Evolutionary conservation across 1,140 invertebrate species (phyloP).

Genomic region (Coenobita brevimanus): DNA sequence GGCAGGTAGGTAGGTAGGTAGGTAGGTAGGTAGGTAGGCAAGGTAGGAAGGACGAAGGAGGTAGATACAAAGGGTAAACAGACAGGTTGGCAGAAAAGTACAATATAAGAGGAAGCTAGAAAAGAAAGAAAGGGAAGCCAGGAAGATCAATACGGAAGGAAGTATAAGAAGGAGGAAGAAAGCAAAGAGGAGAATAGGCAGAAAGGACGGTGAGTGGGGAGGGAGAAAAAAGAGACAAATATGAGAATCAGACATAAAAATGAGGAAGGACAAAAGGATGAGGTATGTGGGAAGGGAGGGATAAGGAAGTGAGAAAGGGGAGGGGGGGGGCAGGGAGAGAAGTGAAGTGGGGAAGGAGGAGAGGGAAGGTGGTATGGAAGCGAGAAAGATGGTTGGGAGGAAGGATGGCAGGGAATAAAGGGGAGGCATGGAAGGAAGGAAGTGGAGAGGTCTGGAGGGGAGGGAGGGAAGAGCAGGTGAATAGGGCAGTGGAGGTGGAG

Average conservation of each 20-base stretch:
- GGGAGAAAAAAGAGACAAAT: not conserved
- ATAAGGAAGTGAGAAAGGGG: not conserved
- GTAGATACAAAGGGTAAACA: too few species aligned
- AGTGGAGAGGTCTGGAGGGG: not conserved
- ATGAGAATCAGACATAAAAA: too few species aligned
- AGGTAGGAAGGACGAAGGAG: not conserved
- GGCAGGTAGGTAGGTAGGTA: not conserved
- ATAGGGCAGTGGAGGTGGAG: conserved; percentile 45
- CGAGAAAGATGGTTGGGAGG: too few species aligned
- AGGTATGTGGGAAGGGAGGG: not conserved
- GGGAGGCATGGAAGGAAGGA: too few species aligned
- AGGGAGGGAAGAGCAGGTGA: conserved; percentile 38
- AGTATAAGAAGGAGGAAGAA: not conserved
- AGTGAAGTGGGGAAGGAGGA: too few species aligned
- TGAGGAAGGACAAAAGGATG: not conserved
- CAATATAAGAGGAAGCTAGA: not conserved
- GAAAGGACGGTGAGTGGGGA: not conserved
- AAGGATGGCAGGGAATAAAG: too few species aligned
- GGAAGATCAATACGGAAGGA: not conserved
- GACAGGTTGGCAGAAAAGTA: not conserved
- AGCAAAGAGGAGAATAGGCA: not conserved
- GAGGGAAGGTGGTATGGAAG: too few species aligned
- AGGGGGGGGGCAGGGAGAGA: too few species aligned
- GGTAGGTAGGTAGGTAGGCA: not conserved
- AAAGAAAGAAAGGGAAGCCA: not conserved